Evolutionary conservation across 2,888 invertebrate genomes (phyloP).

Genomic region (Drosophila bunnanda): DNA sequence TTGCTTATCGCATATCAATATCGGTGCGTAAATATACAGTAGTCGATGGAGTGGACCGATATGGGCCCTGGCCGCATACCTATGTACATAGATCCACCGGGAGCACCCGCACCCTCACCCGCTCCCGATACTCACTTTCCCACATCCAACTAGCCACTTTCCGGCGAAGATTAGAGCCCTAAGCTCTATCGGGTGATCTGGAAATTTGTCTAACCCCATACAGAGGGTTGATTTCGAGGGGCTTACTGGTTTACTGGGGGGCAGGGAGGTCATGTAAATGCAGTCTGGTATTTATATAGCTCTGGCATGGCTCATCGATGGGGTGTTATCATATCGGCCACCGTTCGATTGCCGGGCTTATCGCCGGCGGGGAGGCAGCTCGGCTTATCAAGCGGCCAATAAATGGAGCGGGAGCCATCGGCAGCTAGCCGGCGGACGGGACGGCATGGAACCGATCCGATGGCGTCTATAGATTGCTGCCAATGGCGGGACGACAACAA

Average conservation of each 20-base stretch:
- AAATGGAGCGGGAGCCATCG: constrained; percentile 69
- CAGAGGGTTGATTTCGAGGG: background rate
- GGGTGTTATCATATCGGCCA: constrained; percentile 46
- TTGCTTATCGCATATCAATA: constrained; percentile 80
- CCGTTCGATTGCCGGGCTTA: constrained; percentile 39
- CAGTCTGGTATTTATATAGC: constrained; percentile 43
- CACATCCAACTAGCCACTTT: background rate
- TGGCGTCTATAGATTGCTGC: constrained; percentile 77
- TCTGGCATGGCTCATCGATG: constrained; percentile 47
- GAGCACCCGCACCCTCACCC: constrained; percentile 13
- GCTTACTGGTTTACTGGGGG: background rate
- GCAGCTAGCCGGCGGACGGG: constrained; percentile 43
- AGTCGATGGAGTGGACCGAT: constrained; percentile 76
- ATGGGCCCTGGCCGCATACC: constrained; percentile 42
- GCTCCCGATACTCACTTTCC: background rate
- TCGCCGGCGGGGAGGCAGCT: constrained; percentile 32
- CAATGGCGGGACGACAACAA: constrained; percentile 71
- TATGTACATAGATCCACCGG: constrained; percentile 54
- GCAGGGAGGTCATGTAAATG: constrained; percentile 45
- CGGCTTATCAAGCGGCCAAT: constrained; percentile 67
- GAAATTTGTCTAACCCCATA: constrained; percentile 18
- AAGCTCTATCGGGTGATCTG: constrained; percentile 48
- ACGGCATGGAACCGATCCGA: constrained; percentile 46
- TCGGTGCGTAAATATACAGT: constrained; percentile 82
- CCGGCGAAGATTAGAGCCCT: constrained; percentile 49